These are phyloP conservation scores for Epinotia demarniana DNA, from an alignment of 2,888 invertebrate species.

Conservation along the genomic window DNA sequence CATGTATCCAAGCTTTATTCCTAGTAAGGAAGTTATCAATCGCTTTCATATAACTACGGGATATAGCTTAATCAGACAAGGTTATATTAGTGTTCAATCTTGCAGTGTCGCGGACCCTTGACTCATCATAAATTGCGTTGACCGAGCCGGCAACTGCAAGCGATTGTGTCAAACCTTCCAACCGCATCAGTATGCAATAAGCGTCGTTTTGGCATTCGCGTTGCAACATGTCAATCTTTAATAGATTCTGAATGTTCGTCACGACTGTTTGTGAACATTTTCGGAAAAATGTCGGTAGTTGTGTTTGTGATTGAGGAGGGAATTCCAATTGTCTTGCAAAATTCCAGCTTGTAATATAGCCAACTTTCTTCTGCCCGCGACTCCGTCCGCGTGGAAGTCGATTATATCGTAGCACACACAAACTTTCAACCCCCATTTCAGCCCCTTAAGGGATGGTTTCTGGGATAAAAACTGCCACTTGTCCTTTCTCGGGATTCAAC, in stretches of 20 bases:
- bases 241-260: constrained; percentile 39
- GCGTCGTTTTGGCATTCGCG: constrained; percentile 28
- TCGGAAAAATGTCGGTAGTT: constrained; percentile 38
- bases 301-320: constrained; percentile 10
- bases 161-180: constrained; percentile 4
- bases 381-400: too few species aligned
- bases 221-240: constrained; percentile 37
- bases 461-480: too few species aligned
- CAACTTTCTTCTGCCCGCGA: too few species aligned
- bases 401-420: too few species aligned
- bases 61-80: too few species aligned
- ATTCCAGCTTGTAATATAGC: not conserved
- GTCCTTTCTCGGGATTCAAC: too few species aligned
- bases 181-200: constrained; percentile 30
- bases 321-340: constrained; percentile 30
- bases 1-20: too few species aligned
- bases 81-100: not conserved
- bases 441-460: too few species aligned
- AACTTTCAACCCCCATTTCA: too few species aligned
- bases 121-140: not conserved
- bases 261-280: constrained; percentile 37
- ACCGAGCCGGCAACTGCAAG: constrained; percentile 13
- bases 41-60: too few species aligned
- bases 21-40: too few species aligned
- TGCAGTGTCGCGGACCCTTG: not conserved